Evolutionary conservation across 2,797 vertebrate genomes (phyloP), one percentile per base, ranked within the genome.

Genomic region (Sparidentex hasta): DNA sequence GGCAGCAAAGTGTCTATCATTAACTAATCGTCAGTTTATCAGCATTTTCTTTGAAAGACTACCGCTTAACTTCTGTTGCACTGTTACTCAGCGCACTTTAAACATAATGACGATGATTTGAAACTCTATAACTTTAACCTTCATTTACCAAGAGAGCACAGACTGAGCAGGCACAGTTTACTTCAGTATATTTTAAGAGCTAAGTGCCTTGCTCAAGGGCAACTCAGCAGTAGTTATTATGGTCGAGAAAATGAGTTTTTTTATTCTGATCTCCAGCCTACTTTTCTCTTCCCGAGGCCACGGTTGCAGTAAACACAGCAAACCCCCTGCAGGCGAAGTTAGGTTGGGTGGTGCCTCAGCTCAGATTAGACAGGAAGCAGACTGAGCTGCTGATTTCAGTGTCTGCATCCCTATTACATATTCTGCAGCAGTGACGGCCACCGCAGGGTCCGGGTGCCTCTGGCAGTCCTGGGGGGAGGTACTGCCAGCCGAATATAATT

Each of bases 251-350:
- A 66, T 44, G 18, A 5, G 67, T 44, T 65, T 63, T 63, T 0
- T 0, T 25, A 50, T 65, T 78, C 27, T 29, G 50, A 57, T 70
- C 61, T 55, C 18, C 33, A 55, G 67, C 44, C 61, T 61, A 29
- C 13, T 38, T 63, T 71, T 57, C 25, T 43, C 56, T 61, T 56
- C 76, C 70, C 2, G 12, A 64, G 70, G 81, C 78, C 73, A 41
- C 47, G n/a, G 51, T 76, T 65, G 76, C 66, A 50, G 68, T 73
- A 80, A 86, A 88, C 71, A 78, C 64, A 66, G 56, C 65, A 54
- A 80, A 84, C 18, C 85, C 85, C 76, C 81, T 58, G 78, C 82
- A 79, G 80, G 81, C 79, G 63, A 81, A 67, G 55, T 13, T 29
- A 75, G 13, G 69, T 74, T 81, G 82, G 71, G 83, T 80, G 78